These are phyloP conservation scores for Poecile atricapillus DNA, from an alignment of 2,113 vertebrate species.

Conservation along the genomic window DNA sequence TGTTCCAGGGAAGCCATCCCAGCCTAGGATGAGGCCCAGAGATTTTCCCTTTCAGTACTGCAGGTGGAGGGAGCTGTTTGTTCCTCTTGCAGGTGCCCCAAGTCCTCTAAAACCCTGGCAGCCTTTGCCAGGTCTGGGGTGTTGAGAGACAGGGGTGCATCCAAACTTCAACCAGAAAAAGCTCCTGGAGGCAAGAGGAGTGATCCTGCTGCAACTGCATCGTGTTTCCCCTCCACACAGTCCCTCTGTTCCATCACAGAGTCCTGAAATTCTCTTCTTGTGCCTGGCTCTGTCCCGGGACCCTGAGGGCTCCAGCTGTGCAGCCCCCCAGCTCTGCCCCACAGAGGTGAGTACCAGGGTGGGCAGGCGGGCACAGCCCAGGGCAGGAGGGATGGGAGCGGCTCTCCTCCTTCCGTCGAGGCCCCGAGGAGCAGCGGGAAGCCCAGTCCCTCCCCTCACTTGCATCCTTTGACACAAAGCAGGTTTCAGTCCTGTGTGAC, in stretches of 20 bases:
- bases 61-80: not conserved
- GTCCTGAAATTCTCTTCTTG: not conserved
- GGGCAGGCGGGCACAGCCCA: not conserved
- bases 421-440: not conserved
- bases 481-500: fast-evolving
- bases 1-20: not conserved
- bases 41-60: fast-evolving
- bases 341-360: not conserved
- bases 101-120: not conserved
- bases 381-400: fast-evolving
- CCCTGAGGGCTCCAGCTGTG: not conserved
- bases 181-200: not conserved
- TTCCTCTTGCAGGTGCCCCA: not conserved
- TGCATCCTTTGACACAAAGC: not conserved
- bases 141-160: fast-evolving
- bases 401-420: fast-evolving
- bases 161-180: not conserved
- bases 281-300: not conserved
- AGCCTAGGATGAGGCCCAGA: not conserved
- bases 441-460: fast-evolving
- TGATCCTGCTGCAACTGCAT: fast-evolving
- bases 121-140: fast-evolving
- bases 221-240: not conserved
- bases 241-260: not conserved
- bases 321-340: not conserved